Evolutionary conservation across 2,888 invertebrate species (phyloP).

Genomic region (Lepeophtheirus nordmannii): DNA sequence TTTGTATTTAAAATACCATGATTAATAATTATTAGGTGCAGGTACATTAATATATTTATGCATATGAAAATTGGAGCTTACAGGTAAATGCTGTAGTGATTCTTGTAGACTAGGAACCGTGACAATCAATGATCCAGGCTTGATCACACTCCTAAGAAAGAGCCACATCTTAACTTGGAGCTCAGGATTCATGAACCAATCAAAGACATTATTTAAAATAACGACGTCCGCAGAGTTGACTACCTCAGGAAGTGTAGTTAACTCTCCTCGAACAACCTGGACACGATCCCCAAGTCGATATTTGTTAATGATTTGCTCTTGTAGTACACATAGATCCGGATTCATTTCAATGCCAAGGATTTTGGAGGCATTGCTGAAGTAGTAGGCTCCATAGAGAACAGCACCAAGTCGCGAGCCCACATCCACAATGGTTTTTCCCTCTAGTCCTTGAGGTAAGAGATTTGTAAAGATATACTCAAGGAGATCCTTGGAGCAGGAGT

Average conservation of each 20-base stretch:
- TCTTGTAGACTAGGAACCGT: slow-evolving; percentile 44
- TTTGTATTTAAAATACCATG: too few relatives aligned
- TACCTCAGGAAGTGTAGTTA: slow-evolving; percentile 42
- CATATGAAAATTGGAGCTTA: too few relatives aligned
- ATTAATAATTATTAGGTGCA: too few relatives aligned
- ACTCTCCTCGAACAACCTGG: slow-evolving; percentile 44
- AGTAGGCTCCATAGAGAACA: slow-evolving; percentile 47
- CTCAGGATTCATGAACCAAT: slow-evolving; percentile 47
- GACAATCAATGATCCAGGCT: slow-evolving; percentile 44
- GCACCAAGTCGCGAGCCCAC: slow-evolving; percentile 55
- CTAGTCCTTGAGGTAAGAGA: slow-evolving; percentile 43
- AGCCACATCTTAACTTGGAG: slow-evolving; percentile 47
- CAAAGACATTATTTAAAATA: slow-evolving; percentile 51
- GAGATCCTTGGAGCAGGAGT: slow-evolving; percentile 47
- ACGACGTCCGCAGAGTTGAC: slow-evolving; percentile 44
- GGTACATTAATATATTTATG: too few relatives aligned
- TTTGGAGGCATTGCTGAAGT: slow-evolving; percentile 40
- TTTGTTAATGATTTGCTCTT: slow-evolving; percentile 43
- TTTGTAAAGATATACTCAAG: slow-evolving; percentile 48
- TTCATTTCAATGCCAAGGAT: slow-evolving; percentile 56
- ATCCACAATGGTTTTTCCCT: slow-evolving; percentile 47
- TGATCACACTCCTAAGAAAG: slow-evolving; percentile 42
- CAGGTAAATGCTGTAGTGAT: slow-evolving; percentile 37
- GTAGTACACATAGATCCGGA: slow-evolving; percentile 46
- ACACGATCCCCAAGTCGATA: slow-evolving; percentile 37